These are phyloP conservation scores for Philypnodon macrostomus DNA, from an alignment of 2,797 vertebrate species.

Conservation along the genomic window DNA sequence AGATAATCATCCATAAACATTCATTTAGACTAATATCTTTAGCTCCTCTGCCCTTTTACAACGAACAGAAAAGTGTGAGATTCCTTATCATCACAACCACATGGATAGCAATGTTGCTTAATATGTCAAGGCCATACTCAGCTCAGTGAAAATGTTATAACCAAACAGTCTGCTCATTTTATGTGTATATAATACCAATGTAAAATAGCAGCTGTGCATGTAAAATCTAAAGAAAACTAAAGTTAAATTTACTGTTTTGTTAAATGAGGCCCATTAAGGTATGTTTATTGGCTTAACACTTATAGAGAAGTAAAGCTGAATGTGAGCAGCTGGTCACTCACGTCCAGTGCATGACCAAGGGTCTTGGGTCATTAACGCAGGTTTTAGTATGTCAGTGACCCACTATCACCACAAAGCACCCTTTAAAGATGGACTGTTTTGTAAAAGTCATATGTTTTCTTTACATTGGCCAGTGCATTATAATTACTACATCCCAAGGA, in stretches of 20 bases:
- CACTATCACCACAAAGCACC: neutral
- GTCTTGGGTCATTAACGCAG: constrained; percentile 1
- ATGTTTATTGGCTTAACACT: constrained; percentile 3
- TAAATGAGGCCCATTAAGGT: constrained; percentile 11
- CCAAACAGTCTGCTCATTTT: neutral
- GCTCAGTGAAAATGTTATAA: neutral
- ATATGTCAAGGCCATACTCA: neutral
- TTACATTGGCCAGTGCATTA: no score
- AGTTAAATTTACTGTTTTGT: constrained; percentile 6
- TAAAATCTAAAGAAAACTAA: no score
- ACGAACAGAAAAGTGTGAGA: constrained; percentile 19
- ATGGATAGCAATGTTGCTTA: neutral
- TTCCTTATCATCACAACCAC: constrained; percentile 11
- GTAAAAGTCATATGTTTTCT: no score
- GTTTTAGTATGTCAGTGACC: constrained; percentile 2
- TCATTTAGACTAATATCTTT: constrained; percentile 62
- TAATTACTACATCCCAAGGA: no score
- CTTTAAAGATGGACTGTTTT: constrained; percentile 1
- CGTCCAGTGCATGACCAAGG: constrained; percentile 12
- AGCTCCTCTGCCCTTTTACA: constrained; percentile 22
- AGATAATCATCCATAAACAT: constrained; percentile 64
- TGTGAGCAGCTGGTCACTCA: constrained; percentile 10
- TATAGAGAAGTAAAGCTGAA: constrained; percentile 7
- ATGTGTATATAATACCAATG: no score
- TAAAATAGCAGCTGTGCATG: no score